Base-by-base conservation (phyloP, 1,140 invertebrate species). In the Drosophila ironensis region DNA sequence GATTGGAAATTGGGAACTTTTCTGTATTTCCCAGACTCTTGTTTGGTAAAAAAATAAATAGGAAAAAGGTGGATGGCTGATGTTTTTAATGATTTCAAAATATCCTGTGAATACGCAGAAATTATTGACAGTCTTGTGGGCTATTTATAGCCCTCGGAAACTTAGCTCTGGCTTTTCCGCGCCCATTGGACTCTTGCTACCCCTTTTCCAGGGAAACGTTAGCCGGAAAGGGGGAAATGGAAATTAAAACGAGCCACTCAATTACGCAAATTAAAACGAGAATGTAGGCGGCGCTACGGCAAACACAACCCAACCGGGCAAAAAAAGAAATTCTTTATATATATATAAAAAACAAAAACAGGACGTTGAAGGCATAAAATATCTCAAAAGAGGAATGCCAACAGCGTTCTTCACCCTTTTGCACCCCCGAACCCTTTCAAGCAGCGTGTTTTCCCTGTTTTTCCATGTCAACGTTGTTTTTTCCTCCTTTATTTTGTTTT, bases 211-310 rank as follows among this genome's bases (percentile, higher is more conserved):
- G 19, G 1, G 12, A 30, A 16, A 35, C 41, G 19, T 33, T 17
- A 52, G 40, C 17, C 5, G 14, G 8, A 20, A 25, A 20, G 46
- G 44, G 16, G 33, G 40, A 70, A 72, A 44, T 72, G 60, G 53
- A 78, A 84, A 84, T 86, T 86, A 84, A 84, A 86, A 86, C 66
- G 78, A 84, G 78, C 64, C 80, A 84, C 78, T 84, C 80, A 84
- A 84, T 84, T 84, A 84, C 73, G 80, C 80, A 84, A 84, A 84
- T 84, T 84, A 84, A 84, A 86, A 86, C 40, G 69, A 78, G 76
- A 82, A 73, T 73, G 73, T 84, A 61, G 72, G 53, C 63, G 77
- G 52, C 51, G 68, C 77, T 48, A 37, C 63, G 44, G 46, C 56
- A 76, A 82, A 76, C 48, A 76, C 60, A 73, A 61, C 48, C 35